phyloP scores from a whole-genome alignment of 2,888 invertebrate genomes.

The Dendrolimus pini region DNA sequence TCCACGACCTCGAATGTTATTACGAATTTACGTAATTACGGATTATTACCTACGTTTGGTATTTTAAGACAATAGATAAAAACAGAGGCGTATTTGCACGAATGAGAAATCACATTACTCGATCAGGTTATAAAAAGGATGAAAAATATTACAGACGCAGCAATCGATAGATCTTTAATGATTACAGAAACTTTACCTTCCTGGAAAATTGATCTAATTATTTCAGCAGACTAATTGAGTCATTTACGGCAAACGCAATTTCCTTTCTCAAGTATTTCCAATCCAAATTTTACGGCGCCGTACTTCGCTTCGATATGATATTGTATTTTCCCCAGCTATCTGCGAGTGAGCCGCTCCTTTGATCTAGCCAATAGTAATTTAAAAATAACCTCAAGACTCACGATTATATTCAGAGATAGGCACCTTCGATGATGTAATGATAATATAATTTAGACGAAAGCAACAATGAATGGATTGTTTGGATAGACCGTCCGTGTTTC shows the following conservation, averaged over 20 bases:
- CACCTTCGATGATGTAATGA: slow-evolving; percentile 25
- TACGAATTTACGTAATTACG: too few relatives aligned
- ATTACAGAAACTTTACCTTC: too few relatives aligned
- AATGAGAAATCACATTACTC: too few relatives aligned
- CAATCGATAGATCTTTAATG: too few relatives aligned
- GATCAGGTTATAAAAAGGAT: too few relatives aligned
- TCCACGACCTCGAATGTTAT: too few relatives aligned
- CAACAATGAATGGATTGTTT: slow-evolving; percentile 27
- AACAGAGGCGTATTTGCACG: too few relatives aligned
- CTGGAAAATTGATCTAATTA: too few relatives aligned
- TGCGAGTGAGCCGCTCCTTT: neutral
- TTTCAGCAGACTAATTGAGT: slow-evolving; percentile 30
- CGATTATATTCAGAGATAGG: slow-evolving; percentile 11
- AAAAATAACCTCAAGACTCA: slow-evolving; percentile 22
- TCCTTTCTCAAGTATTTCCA: slow-evolving; percentile 24
- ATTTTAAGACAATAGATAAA: too few relatives aligned
- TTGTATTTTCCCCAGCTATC: slow-evolving; percentile 15
- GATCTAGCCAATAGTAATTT: slow-evolving; percentile 6
- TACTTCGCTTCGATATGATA: slow-evolving; percentile 11
- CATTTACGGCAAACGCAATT: slow-evolving; percentile 33
- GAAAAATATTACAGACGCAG: too few relatives aligned
- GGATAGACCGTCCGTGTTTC: slow-evolving; percentile 23
- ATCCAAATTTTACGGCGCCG: slow-evolving; percentile 21
- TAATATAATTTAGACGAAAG: slow-evolving; percentile 16
- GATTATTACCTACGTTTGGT: too few relatives aligned